These are phyloP conservation scores for Oeneis ivallda DNA, from an alignment of 2,888 invertebrate genomes.

Conservation along the genomic window DNA sequence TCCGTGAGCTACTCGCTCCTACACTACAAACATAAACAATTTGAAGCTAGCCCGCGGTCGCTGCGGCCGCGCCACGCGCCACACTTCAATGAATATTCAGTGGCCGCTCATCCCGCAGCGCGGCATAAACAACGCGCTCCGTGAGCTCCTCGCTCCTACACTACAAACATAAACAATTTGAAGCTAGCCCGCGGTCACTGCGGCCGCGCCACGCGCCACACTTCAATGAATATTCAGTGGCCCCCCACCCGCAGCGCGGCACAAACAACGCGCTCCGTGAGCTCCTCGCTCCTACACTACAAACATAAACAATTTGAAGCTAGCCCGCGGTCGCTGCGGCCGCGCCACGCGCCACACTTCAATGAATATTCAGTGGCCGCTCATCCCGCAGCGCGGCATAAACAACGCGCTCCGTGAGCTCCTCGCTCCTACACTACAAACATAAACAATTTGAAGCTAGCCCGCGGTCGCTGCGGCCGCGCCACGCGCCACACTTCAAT, in stretches of 20 bases:
- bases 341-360: slow-evolving; percentile 17
- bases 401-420: slow-evolving; percentile 16
- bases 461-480: slow-evolving; percentile 1
- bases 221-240: slow-evolving; percentile 37
- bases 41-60: not conserved
- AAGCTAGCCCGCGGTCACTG: not conserved
- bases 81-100: slow-evolving; percentile 37
- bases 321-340: not conserved
- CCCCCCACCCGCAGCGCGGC: not conserved
- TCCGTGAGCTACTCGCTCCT: not conserved
- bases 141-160: not conserved
- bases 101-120: slow-evolving; percentile 3
- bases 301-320: slow-evolving; percentile 15
- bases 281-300: not conserved
- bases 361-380: slow-evolving; percentile 36
- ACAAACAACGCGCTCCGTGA: slow-evolving; percentile 20
- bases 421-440: not conserved
- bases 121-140: slow-evolving; percentile 19
- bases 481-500: slow-evolving; percentile 23
- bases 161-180: slow-evolving; percentile 15
- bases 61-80: not conserved
- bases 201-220: slow-evolving; percentile 6
- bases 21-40: slow-evolving; percentile 12
- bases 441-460: slow-evolving; percentile 9
- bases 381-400: slow-evolving; percentile 1